These are phyloP conservation scores for Clamator glandarius DNA, from an alignment of 2,797 vertebrate species.

Conservation along the genomic window DNA sequence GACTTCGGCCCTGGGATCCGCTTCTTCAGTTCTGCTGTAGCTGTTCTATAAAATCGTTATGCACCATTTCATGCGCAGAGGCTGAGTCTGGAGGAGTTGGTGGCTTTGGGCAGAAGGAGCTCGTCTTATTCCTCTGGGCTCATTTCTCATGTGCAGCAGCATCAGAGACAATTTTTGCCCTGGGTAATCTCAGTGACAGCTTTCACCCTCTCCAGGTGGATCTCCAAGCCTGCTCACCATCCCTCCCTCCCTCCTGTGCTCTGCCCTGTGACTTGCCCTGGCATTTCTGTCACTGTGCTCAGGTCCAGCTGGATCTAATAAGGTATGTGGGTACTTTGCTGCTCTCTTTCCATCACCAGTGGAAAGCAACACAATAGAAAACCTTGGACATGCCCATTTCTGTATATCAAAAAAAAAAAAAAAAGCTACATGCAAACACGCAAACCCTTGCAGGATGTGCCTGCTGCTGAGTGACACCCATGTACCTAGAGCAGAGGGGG, in stretches of 20 bases:
- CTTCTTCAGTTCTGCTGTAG: background rate
- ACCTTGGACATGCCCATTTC: background rate
- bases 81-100: background rate
- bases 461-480: accelerated
- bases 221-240: background rate
- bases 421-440: accelerated
- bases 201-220: background rate
- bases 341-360: background rate
- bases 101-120: background rate
- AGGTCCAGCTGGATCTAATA: accelerated
- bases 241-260: background rate
- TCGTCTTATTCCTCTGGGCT: background rate
- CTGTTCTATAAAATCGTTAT: background rate
- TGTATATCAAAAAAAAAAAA: background rate
- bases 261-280: background rate
- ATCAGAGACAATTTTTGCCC: background rate
- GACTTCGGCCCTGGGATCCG: background rate
- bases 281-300: accelerated
- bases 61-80: background rate
- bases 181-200: background rate
- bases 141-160: background rate
- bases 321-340: accelerated
- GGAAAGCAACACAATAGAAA: accelerated
- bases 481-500: background rate
- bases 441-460: accelerated